Base-by-base conservation (phyloP, 2,113 vertebrate genomes). In the Corythornis vintsioides region DNA sequence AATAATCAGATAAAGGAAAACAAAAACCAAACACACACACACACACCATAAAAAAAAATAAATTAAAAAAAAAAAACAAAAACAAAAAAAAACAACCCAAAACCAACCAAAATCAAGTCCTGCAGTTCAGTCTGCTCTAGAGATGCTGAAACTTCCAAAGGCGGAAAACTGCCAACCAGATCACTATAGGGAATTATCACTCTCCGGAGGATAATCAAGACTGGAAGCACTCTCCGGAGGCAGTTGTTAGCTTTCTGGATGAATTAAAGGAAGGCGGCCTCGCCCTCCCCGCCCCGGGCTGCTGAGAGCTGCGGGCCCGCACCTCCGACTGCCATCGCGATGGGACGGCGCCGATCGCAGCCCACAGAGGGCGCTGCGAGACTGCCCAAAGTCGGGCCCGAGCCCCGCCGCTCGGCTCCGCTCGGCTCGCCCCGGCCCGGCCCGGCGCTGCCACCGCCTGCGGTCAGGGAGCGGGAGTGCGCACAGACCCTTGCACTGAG, bases 311-410 rank as follows among this genome's bases (percentile, higher is more conserved):
- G 64, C 57, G 43, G 78, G 26, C 40, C 47, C 15, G 20, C 45
- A 65, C 50, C 24, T 6, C 64, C 33, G 29, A 20, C 72, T 15
- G 55, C 24, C 22, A 52, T 29, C 11, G 65, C 16, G 38, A n/a
- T 35, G 61, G 33, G 73, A 67, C 38, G 31, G 15, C 81, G 35
- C 96, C 55, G 10, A 71, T 40, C 66, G 53, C 52, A 15, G 55
- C 96, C 98, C 92, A 97, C 94, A 98, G 98, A 97, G 98, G 97
- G 98, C 97, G 97, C 97, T 90, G 64, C 75, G 89, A 97, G 92
- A 96, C 91, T 85, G 88, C 90, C 93, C 96, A 97, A 90, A 45
- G 52, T 74, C 31, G 4, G n/a, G 25, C 64, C 43, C 17, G 55
- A 18, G 25, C 25, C 35, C 38, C 21, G 4, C 70, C 29, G 15